Base-by-base conservation (phyloP, 2,888 invertebrate genomes). In the Papilio demoleus region DNA sequence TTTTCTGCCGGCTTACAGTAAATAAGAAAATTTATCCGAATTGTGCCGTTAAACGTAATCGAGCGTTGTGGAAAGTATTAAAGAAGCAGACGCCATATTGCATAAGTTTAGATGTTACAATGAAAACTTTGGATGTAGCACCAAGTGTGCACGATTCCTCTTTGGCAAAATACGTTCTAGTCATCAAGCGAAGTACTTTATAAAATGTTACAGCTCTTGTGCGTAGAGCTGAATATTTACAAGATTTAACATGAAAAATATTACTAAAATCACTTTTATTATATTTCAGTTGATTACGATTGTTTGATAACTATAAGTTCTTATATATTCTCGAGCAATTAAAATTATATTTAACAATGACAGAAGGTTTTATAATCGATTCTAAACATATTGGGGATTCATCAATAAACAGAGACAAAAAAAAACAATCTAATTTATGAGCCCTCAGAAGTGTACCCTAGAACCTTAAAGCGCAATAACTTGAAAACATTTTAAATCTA, bases 91-190 rank as follows among this genome's bases (percentile, higher is more conserved):
- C 88, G 87, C 84, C 88, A 90, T 91, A 92, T 90, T 90, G 90
- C 91, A 88, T 88, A 92, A 92, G 91, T 92, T 92, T 84, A 86
- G 88, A 88, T 88, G 88, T 91, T 84, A 90, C 90, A 91, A 86
- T 90, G 90, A 84, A 91, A 92, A 91, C 85, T 91, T 91, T 84
- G 87, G 83, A 83, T 81, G 82, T 81, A 84, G 84, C 86, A 83
- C 85, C 88, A 84, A 89, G 88, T 90, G 90, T 85, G 88, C 87
- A 80, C 86, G 83, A 88, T 88, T 86, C 84, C 86, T 88, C 84
- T 82, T 83, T 82, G 82, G 81, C 81, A 76, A 81, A 85, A 84
- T 86, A 86, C 84, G 82, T 80, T 81, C 80, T 75, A 74, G 74
- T 80, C 84, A 85, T 86, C 84, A 86, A 80, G 74, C 72, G 73